Evolutionary conservation across 2,888 invertebrate genomes (phyloP).

Genomic region (Caenorhabditis uteleia): DNA sequence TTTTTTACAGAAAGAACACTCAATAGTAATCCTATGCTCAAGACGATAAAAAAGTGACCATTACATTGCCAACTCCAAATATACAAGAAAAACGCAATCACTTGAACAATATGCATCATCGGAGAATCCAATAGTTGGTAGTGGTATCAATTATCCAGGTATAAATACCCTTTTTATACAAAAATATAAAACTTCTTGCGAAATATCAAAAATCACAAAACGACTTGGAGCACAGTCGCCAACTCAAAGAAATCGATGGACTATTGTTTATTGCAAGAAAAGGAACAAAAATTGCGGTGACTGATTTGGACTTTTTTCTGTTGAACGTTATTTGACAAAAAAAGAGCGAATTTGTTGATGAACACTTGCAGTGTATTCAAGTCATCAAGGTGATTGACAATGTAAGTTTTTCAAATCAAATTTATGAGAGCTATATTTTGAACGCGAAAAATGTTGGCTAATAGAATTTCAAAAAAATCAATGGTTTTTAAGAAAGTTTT

Average conservation of each 20-base stretch:
- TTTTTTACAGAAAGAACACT: conserved; percentile 19
- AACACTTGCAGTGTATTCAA: background rate
- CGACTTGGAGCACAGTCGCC: background rate
- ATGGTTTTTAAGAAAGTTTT: no score
- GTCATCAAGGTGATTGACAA: background rate
- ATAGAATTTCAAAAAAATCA: no score
- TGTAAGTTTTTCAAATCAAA: no score
- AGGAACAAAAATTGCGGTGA: conserved; percentile 13
- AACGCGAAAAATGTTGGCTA: no score
- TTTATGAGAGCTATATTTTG: no score
- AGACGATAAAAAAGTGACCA: background rate
- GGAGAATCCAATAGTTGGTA: no score
- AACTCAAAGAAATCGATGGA: background rate
- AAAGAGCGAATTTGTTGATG: background rate
- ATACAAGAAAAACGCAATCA: background rate
- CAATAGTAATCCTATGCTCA: conserved; percentile 28
- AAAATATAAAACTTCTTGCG: conserved; percentile 1
- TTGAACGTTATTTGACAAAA: conserved; percentile 7
- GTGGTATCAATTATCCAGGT: background rate
- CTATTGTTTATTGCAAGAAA: conserved; percentile 21
- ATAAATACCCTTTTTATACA: background rate
- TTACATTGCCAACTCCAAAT: conserved; percentile 8
- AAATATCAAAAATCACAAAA: no score
- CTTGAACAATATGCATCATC: conserved; percentile 1
- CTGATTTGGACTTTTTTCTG: conserved; percentile 16